phyloP scores from a whole-genome alignment of 2,888 invertebrate genomes.

The Tholera decimalis region DNA sequence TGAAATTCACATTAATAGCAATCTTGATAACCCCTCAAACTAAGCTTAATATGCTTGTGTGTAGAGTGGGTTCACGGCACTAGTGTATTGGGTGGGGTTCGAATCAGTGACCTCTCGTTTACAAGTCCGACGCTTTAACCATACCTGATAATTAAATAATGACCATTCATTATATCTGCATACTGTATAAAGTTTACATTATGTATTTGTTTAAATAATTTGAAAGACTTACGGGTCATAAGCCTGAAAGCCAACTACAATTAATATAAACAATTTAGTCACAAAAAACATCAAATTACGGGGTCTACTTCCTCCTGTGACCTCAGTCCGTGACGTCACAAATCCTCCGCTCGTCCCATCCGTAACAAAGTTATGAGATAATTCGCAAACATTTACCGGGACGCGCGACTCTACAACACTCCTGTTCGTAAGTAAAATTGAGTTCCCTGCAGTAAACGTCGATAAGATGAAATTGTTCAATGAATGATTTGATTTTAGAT shows the following conservation, averaged over 20 bases:
- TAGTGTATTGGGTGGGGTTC: too few relatives aligned
- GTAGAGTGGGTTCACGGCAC: too few relatives aligned
- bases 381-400: constrained; percentile 58
- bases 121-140: too few relatives aligned
- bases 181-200: too few relatives aligned
- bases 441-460: constrained; percentile 18
- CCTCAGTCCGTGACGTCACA: constrained; percentile 46
- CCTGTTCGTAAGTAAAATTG: constrained; percentile 37
- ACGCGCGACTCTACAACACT: constrained; percentile 25
- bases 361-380: constrained; percentile 54
- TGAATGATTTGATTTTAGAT: constrained; percentile 16
- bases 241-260: too few relatives aligned
- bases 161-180: neutral
- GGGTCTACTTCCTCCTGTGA: neutral
- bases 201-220: too few relatives aligned
- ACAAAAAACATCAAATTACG: constrained; percentile 31
- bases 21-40: too few relatives aligned
- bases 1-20: too few relatives aligned
- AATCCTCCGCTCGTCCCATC: constrained; percentile 35
- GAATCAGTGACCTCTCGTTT: too few relatives aligned
- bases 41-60: too few relatives aligned
- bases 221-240: too few relatives aligned
- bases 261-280: constrained; percentile 23
- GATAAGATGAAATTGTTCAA: constrained; percentile 23
- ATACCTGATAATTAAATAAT: neutral